Percentiles rank a stretch among this genome's conserved stretches.
Conservation (phyloP, 2,888 invertebrate species). For the Campoplex capitator region DNA sequence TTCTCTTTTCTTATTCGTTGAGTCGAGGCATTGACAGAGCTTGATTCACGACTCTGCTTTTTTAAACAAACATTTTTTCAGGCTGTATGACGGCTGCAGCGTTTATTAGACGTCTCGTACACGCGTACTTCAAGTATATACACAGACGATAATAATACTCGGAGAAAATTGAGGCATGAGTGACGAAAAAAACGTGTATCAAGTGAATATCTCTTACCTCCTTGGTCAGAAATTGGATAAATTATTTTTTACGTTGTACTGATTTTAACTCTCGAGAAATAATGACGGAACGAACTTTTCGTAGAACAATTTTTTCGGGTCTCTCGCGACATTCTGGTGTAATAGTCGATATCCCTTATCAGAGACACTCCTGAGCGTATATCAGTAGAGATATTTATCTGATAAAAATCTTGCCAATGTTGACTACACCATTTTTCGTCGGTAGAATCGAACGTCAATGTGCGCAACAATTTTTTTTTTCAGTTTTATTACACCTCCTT, state of each 20-base stretch:
- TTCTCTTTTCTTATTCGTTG: constrained; percentile 20
- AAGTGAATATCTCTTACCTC: constrained; percentile 43
- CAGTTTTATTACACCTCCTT: background rate
- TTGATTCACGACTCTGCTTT: constrained; percentile 43
- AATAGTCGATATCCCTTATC: constrained; percentile 65
- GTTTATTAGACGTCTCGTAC: constrained; percentile 39
- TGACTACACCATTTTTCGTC: constrained; percentile 38
- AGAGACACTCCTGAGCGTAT: constrained; percentile 67
- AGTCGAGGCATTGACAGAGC: constrained; percentile 48
- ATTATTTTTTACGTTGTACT: background rate
- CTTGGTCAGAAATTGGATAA: background rate
- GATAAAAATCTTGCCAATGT: constrained; percentile 56
- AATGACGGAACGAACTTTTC: constrained; percentile 22
- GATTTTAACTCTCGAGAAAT: background rate
- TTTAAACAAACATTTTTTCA: constrained; percentile 50
- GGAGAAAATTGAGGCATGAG: constrained; percentile 10
- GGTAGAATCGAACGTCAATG: constrained; percentile 12
- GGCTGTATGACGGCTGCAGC: constrained; percentile 1
- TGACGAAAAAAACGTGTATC: background rate
- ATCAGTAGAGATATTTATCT: constrained; percentile 65
- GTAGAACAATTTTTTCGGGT: constrained; percentile 34
- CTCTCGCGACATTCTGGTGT: constrained; percentile 54
- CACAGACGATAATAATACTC: background rate
- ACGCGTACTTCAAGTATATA: background rate
- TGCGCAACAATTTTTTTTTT: constrained; percentile 3